phyloP scores from a whole-genome alignment of 2,888 invertebrate species.

The Tachina grossa region DNA sequence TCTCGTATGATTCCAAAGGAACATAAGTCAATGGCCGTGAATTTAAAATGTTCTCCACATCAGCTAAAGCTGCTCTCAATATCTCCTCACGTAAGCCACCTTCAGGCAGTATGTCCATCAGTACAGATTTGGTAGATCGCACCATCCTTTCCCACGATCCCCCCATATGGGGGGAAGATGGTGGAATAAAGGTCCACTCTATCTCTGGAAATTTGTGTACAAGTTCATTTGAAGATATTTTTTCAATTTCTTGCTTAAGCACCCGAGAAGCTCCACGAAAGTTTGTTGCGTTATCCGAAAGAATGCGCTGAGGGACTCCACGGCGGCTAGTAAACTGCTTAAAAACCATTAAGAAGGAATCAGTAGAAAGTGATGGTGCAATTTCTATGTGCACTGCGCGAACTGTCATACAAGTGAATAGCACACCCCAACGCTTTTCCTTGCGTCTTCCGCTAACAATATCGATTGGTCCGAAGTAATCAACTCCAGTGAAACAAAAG shows the following conservation, averaged over 20 bases:
- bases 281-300: conserved; percentile 67
- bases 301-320: conserved; percentile 37
- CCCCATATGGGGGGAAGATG: conserved; percentile 48
- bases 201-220: conserved; percentile 47
- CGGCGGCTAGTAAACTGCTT: too few relatives aligned
- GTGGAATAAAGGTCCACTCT: conserved; percentile 48
- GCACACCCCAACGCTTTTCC: conserved; percentile 56
- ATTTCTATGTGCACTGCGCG: conserved; percentile 61
- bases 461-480: conserved; percentile 54
- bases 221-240: conserved; percentile 38
- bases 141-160: too few relatives aligned
- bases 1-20: too few relatives aligned
- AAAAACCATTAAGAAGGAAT: too few relatives aligned
- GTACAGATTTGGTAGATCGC: too few relatives aligned
- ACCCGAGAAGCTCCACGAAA: conserved; percentile 57
- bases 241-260: conserved; percentile 27
- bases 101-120: too few relatives aligned
- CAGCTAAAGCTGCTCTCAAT: too few relatives aligned
- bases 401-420: conserved; percentile 63
- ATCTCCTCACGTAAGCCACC: too few relatives aligned
- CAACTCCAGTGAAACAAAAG: conserved; percentile 57
- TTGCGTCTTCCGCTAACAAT: conserved; percentile 57
- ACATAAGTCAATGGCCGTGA: too few relatives aligned
- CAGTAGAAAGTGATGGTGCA: conserved; percentile 52
- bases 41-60: too few relatives aligned